These are phyloP conservation scores for Apodemus agrarius DNA, from an alignment of 2,797 vertebrate species.

Conservation along the genomic window DNA sequence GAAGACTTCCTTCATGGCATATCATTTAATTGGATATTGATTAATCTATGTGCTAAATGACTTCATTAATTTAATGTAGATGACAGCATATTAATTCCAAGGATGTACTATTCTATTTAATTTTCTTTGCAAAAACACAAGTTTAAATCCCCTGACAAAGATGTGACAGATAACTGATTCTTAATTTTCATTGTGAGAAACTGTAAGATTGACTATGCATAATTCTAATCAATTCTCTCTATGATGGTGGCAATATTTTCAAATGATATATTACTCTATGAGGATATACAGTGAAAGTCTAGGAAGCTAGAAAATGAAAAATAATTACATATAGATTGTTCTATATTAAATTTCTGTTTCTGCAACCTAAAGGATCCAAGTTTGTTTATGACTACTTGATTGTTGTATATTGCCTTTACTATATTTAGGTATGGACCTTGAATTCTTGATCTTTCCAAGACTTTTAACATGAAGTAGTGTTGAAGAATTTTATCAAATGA, in stretches of 20 bases:
- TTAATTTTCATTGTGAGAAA: background rate
- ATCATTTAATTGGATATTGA: constrained; percentile 46
- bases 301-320: background rate
- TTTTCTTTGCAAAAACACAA: background rate
- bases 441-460: too few species aligned
- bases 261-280: background rate
- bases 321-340: background rate
- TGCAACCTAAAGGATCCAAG: constrained; percentile 4
- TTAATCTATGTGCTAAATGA: constrained; percentile 22
- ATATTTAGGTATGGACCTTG: too few species aligned
- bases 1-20: background rate
- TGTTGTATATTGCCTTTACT: too few species aligned
- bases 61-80: background rate
- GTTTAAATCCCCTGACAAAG: background rate
- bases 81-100: constrained; percentile 13
- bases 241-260: background rate
- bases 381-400: too few species aligned
- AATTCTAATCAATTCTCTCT: background rate
- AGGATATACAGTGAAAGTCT: background rate
- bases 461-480: too few species aligned
- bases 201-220: background rate
- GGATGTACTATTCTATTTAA: background rate
- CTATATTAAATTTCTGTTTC: background rate
- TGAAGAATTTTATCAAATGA: too few species aligned
- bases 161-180: background rate